These are phyloP conservation scores for Vimba vimba DNA, from an alignment of 2,113 vertebrate species.

Conservation along the genomic window DNA sequence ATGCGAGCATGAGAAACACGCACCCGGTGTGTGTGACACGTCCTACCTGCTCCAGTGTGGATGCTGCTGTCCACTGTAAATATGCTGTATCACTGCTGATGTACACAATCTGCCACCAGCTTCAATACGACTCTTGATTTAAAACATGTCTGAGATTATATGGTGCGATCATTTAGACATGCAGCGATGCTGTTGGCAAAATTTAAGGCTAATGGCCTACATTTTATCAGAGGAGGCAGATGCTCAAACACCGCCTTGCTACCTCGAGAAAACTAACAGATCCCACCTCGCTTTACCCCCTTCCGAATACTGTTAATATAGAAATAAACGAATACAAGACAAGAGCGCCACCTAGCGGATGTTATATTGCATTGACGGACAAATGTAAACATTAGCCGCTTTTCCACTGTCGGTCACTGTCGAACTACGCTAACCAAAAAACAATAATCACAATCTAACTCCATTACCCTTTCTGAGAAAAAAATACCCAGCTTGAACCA, in stretches of 20 bases:
- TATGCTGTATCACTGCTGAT: constrained; percentile 79
- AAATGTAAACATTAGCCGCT: not conserved
- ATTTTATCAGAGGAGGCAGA: not conserved
- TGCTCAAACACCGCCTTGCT: constrained; percentile 33
- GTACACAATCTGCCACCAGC: constrained; percentile 61
- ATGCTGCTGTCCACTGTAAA: constrained; percentile 72
- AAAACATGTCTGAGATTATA: constrained; percentile 27
- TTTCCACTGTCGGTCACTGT: too few species aligned
- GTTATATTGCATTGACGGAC: not conserved
- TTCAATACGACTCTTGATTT: not conserved
- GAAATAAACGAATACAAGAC: constrained; percentile 1
- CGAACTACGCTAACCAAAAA: too few species aligned
- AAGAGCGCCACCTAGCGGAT: constrained; percentile 65
- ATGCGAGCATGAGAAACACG: not conserved
- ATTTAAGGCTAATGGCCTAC: constrained; percentile 1
- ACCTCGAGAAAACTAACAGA: constrained; percentile 44
- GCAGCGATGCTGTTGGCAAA: not conserved
- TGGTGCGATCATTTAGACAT: not conserved
- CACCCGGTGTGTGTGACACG: constrained; percentile 39
- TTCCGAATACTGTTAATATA: constrained; percentile 8
- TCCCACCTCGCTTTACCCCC: constrained; percentile 58
- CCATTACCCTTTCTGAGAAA: too few species aligned
- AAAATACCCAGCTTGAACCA: too few species aligned
- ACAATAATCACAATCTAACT: too few species aligned
- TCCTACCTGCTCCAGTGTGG: constrained; percentile 54